phyloP scores from a whole-genome alignment of 2,888 invertebrate genomes.

The Dugesia japonica region DNA sequence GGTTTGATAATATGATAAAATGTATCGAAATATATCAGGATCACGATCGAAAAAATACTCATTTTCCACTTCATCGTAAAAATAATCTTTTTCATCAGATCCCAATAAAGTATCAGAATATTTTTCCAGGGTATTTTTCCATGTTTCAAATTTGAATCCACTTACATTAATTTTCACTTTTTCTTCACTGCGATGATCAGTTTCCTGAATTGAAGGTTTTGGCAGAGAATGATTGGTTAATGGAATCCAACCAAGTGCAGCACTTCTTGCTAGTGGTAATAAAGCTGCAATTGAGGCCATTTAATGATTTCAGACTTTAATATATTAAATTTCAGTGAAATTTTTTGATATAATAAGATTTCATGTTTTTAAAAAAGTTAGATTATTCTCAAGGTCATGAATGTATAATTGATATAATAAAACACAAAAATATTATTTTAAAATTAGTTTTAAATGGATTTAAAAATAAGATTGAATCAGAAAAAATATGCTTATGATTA shows the following conservation, averaged over 20 bases:
- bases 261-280: slow-evolving; percentile 98
- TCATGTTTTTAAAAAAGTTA: not conserved
- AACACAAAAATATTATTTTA: not conserved
- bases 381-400: not conserved
- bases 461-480: no score
- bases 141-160: slow-evolving; percentile 78
- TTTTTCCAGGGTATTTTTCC: slow-evolving; percentile 95
- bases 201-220: slow-evolving; percentile 62
- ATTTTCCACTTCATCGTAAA: slow-evolving; percentile 89
- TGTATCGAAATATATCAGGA: slow-evolving; percentile 93
- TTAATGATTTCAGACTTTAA: not conserved
- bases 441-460: no score
- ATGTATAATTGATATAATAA: not conserved
- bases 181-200: slow-evolving; percentile 72
- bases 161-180: slow-evolving; percentile 93
- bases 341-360: not conserved
- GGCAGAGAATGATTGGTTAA: slow-evolving; percentile 94
- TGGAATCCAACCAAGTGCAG: slow-evolving; percentile 99
- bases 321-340: not conserved
- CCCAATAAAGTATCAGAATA: slow-evolving; percentile 94
- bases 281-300: slow-evolving; percentile 99
- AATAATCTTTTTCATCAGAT: slow-evolving; percentile 90
- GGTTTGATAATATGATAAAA: slow-evolving; percentile 92
- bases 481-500: no score
- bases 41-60: slow-evolving; percentile 99